A percentile compares a stretch with the other conserved stretches of the same genome.
Conservation (phyloP, 1,140 invertebrate species). For the Stenopsyche tienmushanensis region DNA sequence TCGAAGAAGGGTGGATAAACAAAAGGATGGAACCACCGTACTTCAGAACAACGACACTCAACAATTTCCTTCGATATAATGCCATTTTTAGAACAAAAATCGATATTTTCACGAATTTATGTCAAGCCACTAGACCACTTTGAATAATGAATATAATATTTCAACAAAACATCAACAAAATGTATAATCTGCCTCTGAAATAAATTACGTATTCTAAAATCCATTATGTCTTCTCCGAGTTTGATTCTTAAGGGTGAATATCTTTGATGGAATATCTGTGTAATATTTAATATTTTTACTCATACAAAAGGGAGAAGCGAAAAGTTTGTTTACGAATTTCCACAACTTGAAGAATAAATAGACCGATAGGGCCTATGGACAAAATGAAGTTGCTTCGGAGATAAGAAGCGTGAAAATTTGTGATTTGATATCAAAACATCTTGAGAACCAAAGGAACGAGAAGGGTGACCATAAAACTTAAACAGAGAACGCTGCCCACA, state of each 20-base stretch:
- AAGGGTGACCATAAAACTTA: conserved; percentile 26
- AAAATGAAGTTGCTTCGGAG: neutral
- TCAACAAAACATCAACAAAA: no score
- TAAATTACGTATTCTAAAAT: no score
- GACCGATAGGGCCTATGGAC: neutral
- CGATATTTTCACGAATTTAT: no score
- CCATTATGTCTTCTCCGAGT: no score
- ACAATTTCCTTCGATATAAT: neutral
- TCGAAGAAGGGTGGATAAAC: conserved; percentile 17
- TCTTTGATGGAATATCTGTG: neutral
- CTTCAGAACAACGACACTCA: neutral
- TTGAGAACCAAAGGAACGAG: conserved; percentile 20
- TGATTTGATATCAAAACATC: neutral
- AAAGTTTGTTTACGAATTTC: neutral
- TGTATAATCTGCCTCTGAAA: no score
- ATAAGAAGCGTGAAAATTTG: neutral
- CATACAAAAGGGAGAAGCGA: neutral
- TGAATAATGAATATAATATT: no score
- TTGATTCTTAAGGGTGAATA: neutral
- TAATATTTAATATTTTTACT: neutral
- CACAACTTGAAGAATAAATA: neutral
- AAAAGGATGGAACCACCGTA: conserved; percentile 7
- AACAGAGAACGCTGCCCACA: neutral
- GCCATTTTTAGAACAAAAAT: no score
- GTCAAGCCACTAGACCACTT: no score